phyloP scores from a whole-genome alignment of 2,797 vertebrate genomes.

The Lagorchestes hirsutus region DNA sequence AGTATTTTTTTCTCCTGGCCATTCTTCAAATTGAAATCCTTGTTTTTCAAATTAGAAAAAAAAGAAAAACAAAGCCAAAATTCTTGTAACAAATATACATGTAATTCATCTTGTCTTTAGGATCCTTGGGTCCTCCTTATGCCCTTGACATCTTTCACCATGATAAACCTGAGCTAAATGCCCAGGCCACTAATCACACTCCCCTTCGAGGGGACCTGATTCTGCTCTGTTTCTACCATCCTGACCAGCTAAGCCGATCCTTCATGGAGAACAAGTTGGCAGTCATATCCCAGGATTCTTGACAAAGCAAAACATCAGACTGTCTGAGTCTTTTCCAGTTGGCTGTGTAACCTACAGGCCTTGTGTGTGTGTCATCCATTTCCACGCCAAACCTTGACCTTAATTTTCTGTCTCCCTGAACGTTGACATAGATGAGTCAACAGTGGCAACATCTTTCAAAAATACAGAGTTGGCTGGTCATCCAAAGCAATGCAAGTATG shows the following conservation, averaged over 20 bases:
- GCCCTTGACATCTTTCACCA: conserved; percentile 70
- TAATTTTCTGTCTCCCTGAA: conserved; percentile 43
- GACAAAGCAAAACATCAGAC: background rate
- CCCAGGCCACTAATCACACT: conserved; percentile 57
- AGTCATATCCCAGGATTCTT: conserved; percentile 45
- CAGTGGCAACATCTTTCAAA: conserved; percentile 24
- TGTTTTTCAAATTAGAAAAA: background rate
- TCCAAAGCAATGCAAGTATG: conserved; percentile 3
- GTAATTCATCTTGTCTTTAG: background rate
- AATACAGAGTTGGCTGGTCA: conserved; percentile 21
- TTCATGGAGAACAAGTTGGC: conserved; percentile 46
- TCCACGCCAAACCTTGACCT: background rate
- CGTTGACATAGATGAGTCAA: conserved; percentile 37
- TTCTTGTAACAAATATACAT: background rate
- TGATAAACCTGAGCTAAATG: conserved; percentile 52
- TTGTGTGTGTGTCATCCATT: background rate
- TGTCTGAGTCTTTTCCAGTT: background rate
- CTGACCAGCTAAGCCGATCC: conserved; percentile 44
- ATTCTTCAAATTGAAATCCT: background rate
- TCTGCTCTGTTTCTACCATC: conserved; percentile 66
- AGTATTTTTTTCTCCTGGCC: background rate
- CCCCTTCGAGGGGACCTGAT: conserved; percentile 58
- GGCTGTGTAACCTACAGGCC: conserved; percentile 10
- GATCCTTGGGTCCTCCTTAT: conserved; percentile 45
- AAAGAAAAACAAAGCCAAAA: background rate